Evolutionary conservation across 2,888 invertebrate species (phyloP), one percentile per base, ranked within the genome.

Genomic region (Stenotaenia linearis): DNA sequence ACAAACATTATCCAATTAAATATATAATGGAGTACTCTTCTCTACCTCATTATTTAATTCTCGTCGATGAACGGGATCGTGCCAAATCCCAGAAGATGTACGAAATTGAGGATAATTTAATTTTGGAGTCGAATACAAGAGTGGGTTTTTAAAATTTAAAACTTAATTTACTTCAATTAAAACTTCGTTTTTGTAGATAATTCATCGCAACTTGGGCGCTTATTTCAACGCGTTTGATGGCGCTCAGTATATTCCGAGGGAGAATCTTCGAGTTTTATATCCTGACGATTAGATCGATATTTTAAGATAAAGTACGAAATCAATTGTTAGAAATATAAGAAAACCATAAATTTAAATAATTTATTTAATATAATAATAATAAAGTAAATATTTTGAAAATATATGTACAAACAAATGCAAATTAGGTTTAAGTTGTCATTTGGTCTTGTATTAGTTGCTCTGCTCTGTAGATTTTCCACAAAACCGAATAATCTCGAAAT

Each of bases 401-500:
- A 10, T 21, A 25, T 75, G 2, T 32, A 28, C 23, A 75, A 10
- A 10, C 25, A 30, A n/a, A 28, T 25, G 69, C 2, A 18, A 56
- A 56, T 21, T 21, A 45, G 7, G 10, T 78, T 78, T 32, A 78
- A 32, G 9, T 75, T 12, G 75, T 28, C 25, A 80, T 78, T 75
- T 80, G 80, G 18, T 81, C 45, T 77, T 81, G 81, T 5, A 80
- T 50, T 10, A 77, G 5, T 40, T 80, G 61, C 80, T 83, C 83
- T 3, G 81, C 79, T 80, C 78, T 81, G 84, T 95, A 95, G 12
- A 95, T 91, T 84, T 92, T 92, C 89, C 92, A 92, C 78, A 95
- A 91, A 35, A 97, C 91, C 4, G 96, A 88, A 85, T 93, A 95
- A 86, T 97, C 96, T 69, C 97, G 90, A 35, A 92, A 89, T 82